Percentiles rank a stretch among this genome's conserved stretches.
phyloP scores from a whole-genome alignment of 2,113 vertebrate species.

The Colistium nudipinnis region DNA sequence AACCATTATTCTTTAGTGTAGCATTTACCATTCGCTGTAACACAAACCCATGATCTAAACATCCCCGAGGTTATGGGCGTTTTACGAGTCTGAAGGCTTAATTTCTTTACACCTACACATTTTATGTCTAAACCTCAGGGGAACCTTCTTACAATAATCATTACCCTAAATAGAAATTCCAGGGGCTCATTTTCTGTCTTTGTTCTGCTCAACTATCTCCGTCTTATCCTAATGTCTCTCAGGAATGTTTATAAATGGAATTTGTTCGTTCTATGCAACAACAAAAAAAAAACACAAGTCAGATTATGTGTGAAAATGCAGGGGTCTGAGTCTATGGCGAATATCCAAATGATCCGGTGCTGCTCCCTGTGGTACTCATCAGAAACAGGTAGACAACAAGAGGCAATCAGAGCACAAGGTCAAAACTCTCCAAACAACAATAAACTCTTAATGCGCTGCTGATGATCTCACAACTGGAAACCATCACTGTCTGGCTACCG shows the following conservation, averaged over 20 bases:
- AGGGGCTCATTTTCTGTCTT: conserved; percentile 35
- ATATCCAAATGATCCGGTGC: neutral
- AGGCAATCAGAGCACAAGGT: too few relatives aligned
- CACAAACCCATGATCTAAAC: conserved; percentile 18
- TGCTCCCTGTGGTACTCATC: neutral
- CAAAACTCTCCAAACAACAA: neutral
- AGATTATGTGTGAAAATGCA: neutral
- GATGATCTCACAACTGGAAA: neutral
- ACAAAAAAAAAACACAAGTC: conserved; percentile 3
- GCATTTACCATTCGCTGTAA: conserved; percentile 15
- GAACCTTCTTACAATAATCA: conserved; percentile 40
- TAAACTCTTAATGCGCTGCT: neutral
- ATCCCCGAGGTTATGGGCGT: conserved; percentile 24
- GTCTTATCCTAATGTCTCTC: too few relatives aligned
- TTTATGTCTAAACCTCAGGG: conserved; percentile 49
- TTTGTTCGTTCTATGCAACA: neutral
- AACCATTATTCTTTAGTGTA: conserved; percentile 17
- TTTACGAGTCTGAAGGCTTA: conserved; percentile 27
- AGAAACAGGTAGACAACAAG: too few relatives aligned
- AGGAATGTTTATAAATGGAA: neutral
- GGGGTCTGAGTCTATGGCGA: neutral
- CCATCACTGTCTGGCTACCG: neutral
- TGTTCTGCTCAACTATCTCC: neutral
- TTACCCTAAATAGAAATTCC: conserved; percentile 51
- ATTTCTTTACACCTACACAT: conserved; percentile 31